Evolutionary conservation across 2,797 vertebrate genomes (phyloP), one percentile per base, ranked within the genome.

Genomic region (Tenualosa ilisha): DNA sequence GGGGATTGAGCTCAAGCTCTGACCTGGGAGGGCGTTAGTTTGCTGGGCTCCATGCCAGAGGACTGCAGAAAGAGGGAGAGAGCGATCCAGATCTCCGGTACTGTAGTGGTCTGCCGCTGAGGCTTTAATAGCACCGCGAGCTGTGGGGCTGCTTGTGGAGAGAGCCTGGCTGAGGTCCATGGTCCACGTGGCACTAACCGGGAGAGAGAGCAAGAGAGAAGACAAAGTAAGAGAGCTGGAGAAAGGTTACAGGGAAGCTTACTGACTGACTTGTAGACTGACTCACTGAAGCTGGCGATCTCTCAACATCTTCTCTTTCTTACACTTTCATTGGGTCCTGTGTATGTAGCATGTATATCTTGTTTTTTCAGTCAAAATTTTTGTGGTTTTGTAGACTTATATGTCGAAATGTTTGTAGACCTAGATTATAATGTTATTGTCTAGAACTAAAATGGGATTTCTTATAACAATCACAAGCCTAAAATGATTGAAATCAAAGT

Each of bases 181-280:
- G 82, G 87, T 95, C 93, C 93, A 96, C 95, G 95, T 96, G 95
- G 95, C 95, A 95, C 89, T 91, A 89, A 89, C 86, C 86, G 86
- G 91, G 84, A 89, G 89, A 79, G 72, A 79, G 72, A 43, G 72
- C 15, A 40, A 43, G 68, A 40, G 68, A 40, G 37, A 46, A 46
- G 72, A 37, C 13, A 72, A 40, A 43, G 37, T 17, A 6, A 37
- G 72, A 46, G 40, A 79, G 20, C 63, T 22, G 17, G 40, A 46
- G 40, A 17, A 37, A 75, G 37, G 37, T 20, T 63, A 24, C 59
- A 63, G 9, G 59, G n/a, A 63, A 63, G 59, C n/a, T 24, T n/a
- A 63, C 8, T 8, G 37, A 46, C 15, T 9, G 37, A 31, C 65
- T 12, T 6, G 11, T 31, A 31, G 65, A 37, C 65, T 37, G 65